Evolutionary conservation across 1,140 invertebrate species (phyloP).

Genomic region (Penaeus vannamei): DNA sequence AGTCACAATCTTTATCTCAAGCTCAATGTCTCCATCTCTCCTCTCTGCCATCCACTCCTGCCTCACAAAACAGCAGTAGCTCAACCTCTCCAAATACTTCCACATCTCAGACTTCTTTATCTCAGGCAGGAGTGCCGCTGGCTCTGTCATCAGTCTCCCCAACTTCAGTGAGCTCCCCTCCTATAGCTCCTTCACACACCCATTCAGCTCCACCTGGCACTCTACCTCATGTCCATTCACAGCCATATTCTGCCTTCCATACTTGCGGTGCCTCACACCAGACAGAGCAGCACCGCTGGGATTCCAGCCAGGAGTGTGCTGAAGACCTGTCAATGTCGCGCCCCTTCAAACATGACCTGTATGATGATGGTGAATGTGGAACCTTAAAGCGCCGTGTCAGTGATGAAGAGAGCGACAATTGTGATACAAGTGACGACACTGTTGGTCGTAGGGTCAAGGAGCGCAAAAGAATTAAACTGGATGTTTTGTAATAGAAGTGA

Average conservation of each 20-base stretch:
- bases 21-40: too few relatives aligned
- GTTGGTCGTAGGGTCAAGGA: constrained; percentile 58
- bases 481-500: constrained; percentile 33
- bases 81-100: too few relatives aligned
- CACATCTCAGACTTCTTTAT: too few relatives aligned
- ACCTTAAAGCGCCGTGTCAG: constrained; percentile 50
- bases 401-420: constrained; percentile 60
- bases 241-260: constrained; percentile 57
- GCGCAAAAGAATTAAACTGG: constrained; percentile 54
- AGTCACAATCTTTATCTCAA: too few relatives aligned
- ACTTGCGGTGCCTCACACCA: constrained; percentile 46
- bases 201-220: constrained; percentile 1
- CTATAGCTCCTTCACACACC: constrained; percentile 13
- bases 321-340: constrained; percentile 45
- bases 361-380: constrained; percentile 34
- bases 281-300: constrained; percentile 35
- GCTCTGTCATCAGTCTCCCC: too few relatives aligned
- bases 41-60: too few relatives aligned
- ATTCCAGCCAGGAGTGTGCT: constrained; percentile 48
- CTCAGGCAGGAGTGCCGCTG: too few relatives aligned
- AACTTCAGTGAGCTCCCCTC: background rate
- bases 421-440: constrained; percentile 57
- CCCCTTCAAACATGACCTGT: constrained; percentile 31
- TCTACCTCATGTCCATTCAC: constrained; percentile 6
- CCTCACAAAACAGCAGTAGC: too few relatives aligned